Evolutionary conservation across 2,797 vertebrate genomes (phyloP), one percentile per base, ranked within the genome.

Genomic region (Odontamblyopus lacepedii): DNA sequence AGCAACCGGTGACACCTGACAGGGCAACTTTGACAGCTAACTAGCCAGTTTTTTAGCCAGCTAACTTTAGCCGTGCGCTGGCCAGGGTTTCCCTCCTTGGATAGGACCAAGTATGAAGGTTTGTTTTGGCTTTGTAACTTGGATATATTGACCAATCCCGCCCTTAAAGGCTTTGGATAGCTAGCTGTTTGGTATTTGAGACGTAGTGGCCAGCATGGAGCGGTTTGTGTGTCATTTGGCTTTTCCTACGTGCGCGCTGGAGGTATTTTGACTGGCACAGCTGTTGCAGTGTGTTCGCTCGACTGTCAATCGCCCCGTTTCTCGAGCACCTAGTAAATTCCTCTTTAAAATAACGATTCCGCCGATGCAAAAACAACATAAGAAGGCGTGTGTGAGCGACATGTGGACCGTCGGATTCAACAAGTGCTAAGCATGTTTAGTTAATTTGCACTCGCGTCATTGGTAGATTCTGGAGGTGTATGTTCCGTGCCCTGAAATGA

Each of bases 11-110:
- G 91, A 92, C 90, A 92, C 91, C 87, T 89, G 90, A 90, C 90
- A 85, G 88, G 89, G 89, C 86, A 92, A 92, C 92, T 92, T 93
- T 93, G 92, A 93, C 91, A 93, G 90, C 88, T 88, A 91, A 86
- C 87, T 87, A 90, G 86, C 86, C 87, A 81, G 84, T 89, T 84
- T 80, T 59, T 79, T 79, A 76, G 85, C 83, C 85, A 67, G 89
- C 87, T 91, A 89, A 88, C 87, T 91, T 87, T 83, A 85, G 82
- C 87, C 62, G 81, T 73, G 73, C 81, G 76, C 35, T 78, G 74
- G 61, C 77, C 69, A 74, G 80, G 55, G 75, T 75, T 70, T 32
- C 69, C 77, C 78, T 77, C 29, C 61, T 9, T 74, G 82, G 76
- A 80, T 67, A 70, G 72, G 51, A 73, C 70, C 63, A 60, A 70